phyloP scores from a whole-genome alignment of 2,797 vertebrate species.

The Myotis pilosus region DNA sequence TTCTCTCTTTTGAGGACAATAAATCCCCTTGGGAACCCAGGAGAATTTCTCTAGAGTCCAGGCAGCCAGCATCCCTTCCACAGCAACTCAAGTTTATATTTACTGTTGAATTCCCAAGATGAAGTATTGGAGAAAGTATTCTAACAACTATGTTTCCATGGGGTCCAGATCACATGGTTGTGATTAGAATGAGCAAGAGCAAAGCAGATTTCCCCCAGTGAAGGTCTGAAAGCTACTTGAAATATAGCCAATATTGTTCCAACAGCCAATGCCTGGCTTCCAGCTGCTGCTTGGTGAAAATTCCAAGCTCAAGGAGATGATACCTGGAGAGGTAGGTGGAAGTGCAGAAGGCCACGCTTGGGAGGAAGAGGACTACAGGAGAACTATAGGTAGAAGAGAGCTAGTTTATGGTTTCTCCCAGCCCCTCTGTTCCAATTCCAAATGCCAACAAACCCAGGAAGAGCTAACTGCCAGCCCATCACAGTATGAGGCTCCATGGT shows the following conservation, averaged over 20 bases:
- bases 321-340: conserved; percentile 27
- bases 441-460: neutral
- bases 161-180: conserved; percentile 78
- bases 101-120: conserved; percentile 80
- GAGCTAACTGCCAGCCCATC: neutral
- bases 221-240: conserved; percentile 60
- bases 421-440: neutral
- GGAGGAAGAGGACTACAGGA: neutral
- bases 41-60: conserved; percentile 62
- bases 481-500: neutral
- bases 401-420: neutral
- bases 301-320: conserved; percentile 24
- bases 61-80: conserved; percentile 71
- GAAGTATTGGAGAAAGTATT: conserved; percentile 82
- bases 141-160: conserved; percentile 79
- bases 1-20: conserved; percentile 52
- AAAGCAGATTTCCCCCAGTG: conserved; percentile 71
- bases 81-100: conserved; percentile 78
- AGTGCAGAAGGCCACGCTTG: neutral
- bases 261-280: conserved; percentile 58
- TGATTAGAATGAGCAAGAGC: conserved; percentile 81
- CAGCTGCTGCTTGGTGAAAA: conserved; percentile 53
- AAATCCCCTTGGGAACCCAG: conserved; percentile 17
- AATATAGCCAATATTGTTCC: conserved; percentile 52
- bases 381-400: neutral